A percentile compares a stretch with the other conserved stretches of the same genome.
These are phyloP conservation scores for Paratrypauchen microcephalus DNA, from an alignment of 2,797 vertebrate species.

Conservation along the genomic window DNA sequence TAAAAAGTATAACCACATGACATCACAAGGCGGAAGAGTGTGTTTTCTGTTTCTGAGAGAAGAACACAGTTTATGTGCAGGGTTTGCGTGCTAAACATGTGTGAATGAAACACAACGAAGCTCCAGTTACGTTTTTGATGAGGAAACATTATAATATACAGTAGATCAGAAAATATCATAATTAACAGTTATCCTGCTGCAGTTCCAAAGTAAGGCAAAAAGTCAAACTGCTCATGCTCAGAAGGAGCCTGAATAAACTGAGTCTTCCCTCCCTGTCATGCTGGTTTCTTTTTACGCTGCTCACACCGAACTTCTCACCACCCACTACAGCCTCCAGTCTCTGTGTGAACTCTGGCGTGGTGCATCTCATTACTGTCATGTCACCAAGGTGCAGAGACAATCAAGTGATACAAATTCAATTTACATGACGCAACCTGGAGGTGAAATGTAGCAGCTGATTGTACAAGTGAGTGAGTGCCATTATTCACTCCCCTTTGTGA, in stretches of 20 bases:
- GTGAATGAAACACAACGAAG: no score
- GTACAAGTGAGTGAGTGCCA: conserved; percentile 44
- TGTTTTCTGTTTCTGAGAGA: no score
- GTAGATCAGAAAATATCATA: no score
- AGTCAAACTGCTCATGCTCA: neutral
- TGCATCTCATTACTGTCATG: conserved; percentile 52
- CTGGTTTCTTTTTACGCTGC: conserved; percentile 25
- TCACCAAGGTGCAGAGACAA: conserved; percentile 43
- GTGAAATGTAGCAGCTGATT: conserved; percentile 46
- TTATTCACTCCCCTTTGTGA: conserved; percentile 31
- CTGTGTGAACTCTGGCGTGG: conserved; percentile 42
- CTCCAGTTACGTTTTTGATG: no score
- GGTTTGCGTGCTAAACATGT: no score
- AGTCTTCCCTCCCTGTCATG: conserved; percentile 14
- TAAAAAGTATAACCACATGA: no score
- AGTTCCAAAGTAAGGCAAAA: neutral
- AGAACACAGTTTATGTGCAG: no score
- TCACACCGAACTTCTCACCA: conserved; percentile 24
- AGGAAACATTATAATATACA: no score
- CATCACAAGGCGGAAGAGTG: no score
- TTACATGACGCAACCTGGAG: conserved; percentile 53
- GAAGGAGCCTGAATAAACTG: conserved; percentile 17
- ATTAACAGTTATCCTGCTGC: neutral
- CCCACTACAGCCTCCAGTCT: conserved; percentile 47
- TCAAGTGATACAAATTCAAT: conserved; percentile 54